Base-by-base conservation (phyloP, 2,888 invertebrate species). In the Danaus chrysippus region DNA sequence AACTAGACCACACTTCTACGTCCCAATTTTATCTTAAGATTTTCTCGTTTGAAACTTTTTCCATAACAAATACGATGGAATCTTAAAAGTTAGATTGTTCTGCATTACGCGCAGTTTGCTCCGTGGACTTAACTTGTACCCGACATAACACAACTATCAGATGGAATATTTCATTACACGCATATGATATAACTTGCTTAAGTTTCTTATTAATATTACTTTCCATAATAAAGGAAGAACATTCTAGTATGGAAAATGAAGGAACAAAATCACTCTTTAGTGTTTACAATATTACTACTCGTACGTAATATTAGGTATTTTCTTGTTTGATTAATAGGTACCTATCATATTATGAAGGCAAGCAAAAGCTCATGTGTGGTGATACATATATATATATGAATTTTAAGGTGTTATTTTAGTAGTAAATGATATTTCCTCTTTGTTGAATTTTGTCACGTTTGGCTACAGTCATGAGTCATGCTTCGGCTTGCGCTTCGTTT, bases 381-480 rank as follows among this genome's bases (percentile, higher is more conserved):
- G 23, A 6, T 34, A 34, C 6, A 34, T 6, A 34, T 3, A 23
- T 23, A 3, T 34, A 34, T 34, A 34, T 34, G 23, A 34, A 34
- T 34, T 34, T 34, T 34, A 34, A 34, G 23, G 23, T 34, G 8
- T 23, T 13, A 13, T 43, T 43, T 23, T 11, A 17, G 17, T 19
- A 49, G n/a, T 44, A 61, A 54, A 61, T 56, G 15, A 49, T 56
- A 43, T 43, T 52, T 49, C 42, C 34, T 58, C 58, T 42, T 11
- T 52, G 62, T 58, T 55, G 54, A 67, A 65, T 67, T 65, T 59
- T 67, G 58, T 67, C 67, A 67, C 68, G 69, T 64, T 65, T 66
- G 53, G 43, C 56, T 55, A 65, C 54, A 60, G 56, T 19, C 60
- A 57, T 68, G 65, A 67, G 43, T 72, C 67, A 72, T 55, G n/a